A percentile compares a stretch with the other conserved stretches of the same genome.
phyloP scores from a whole-genome alignment of 2,113 vertebrate genomes.

The Sinocyclocheilus anophthalmus region DNA sequence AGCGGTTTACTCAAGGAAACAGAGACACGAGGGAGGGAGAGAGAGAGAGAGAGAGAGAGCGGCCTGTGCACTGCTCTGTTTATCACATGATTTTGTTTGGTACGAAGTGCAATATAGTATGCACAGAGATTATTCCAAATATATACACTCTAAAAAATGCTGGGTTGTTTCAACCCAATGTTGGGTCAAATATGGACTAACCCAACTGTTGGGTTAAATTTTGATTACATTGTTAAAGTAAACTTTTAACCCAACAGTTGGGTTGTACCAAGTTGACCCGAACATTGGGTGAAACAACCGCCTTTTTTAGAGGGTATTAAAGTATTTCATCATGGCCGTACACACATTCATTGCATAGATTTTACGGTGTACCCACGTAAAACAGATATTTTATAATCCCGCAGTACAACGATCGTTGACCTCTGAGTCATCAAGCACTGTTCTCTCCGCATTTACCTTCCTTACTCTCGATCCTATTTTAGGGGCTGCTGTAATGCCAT shows the following conservation, averaged over 20 bases:
- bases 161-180: too few relatives aligned
- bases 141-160: not conserved
- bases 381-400: not conserved
- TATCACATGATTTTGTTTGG: not conserved
- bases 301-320: not conserved
- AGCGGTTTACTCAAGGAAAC: constrained; percentile 37
- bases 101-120: not conserved
- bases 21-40: not conserved
- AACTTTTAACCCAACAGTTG: too few relatives aligned
- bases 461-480: constrained; percentile 38
- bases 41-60: not conserved
- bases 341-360: not conserved
- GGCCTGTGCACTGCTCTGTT: not conserved
- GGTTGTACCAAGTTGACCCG: too few relatives aligned
- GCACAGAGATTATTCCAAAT: not conserved
- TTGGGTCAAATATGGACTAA: too few relatives aligned
- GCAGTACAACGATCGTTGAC: not conserved
- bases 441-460: constrained; percentile 12
- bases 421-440: not conserved
- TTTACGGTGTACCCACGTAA: not conserved
- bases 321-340: not conserved
- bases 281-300: too few relatives aligned
- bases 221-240: too few relatives aligned
- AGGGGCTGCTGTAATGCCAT: constrained; percentile 38
- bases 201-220: too few relatives aligned